These are phyloP conservation scores for Engystomops pustulosus DNA, from an alignment of 2,113 vertebrate species.

Conservation along the genomic window DNA sequence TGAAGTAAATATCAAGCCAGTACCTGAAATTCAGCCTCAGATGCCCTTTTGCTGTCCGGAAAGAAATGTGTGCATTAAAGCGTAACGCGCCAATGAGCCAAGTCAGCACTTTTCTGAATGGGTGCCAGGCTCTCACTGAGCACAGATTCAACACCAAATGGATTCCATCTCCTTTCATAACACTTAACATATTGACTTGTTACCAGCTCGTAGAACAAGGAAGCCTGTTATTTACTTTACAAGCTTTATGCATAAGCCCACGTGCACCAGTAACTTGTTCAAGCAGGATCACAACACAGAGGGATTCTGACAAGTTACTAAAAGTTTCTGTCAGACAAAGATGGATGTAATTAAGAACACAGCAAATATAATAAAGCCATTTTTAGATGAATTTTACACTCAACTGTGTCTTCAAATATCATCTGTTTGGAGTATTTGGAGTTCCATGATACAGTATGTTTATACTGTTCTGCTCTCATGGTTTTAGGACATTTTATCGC, in stretches of 20 bases:
- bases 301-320: background rate
- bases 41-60: conserved; percentile 50
- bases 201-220: conserved; percentile 27
- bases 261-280: conserved; percentile 5
- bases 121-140: conserved; percentile 50
- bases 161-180: conserved; percentile 44
- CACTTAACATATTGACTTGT: conserved; percentile 33
- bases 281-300: background rate
- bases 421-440: background rate
- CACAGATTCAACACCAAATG: conserved; percentile 46
- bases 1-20: conserved; percentile 47
- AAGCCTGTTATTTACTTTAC: conserved; percentile 36
- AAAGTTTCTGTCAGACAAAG: background rate
- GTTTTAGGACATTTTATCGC: background rate
- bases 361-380: background rate
- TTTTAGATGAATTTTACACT: background rate
- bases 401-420: background rate
- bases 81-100: conserved; percentile 39
- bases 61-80: conserved; percentile 43
- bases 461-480: background rate
- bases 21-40: conserved; percentile 52
- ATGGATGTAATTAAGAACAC: background rate
- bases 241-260: conserved; percentile 12
- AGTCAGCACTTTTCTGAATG: conserved; percentile 51
- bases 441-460: no score